phyloP scores from a whole-genome alignment of 1,140 invertebrate genomes.

The Trachymyrmex septentrionalis region DNA sequence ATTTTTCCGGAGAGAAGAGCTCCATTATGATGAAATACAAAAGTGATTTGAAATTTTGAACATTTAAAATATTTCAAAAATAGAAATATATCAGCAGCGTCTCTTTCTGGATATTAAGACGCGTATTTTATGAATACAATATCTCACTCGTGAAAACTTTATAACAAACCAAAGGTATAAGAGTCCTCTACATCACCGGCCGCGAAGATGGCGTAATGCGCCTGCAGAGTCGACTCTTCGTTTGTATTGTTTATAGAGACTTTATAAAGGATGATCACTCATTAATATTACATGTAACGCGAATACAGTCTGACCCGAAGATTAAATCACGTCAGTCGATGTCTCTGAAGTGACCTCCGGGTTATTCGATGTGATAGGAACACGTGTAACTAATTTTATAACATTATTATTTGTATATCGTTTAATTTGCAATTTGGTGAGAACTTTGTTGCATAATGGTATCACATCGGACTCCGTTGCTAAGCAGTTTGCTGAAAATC shows the following conservation, averaged over 20 bases:
- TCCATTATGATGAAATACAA: neutral
- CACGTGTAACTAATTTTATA: constrained; percentile 65
- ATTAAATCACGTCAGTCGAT: constrained; percentile 59
- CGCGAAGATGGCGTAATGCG: neutral
- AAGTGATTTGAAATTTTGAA: neutral
- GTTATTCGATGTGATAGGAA: constrained; percentile 65
- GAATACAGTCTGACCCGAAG: constrained; percentile 68
- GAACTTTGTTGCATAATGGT: neutral
- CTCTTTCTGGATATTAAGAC: neutral
- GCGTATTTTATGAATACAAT: neutral
- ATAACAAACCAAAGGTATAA: neutral
- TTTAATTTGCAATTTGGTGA: neutral
- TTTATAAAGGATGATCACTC: constrained; percentile 23
- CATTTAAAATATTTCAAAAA: neutral
- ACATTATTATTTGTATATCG: neutral
- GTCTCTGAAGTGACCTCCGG: constrained; percentile 46
- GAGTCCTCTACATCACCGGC: neutral
- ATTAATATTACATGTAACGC: constrained; percentile 2
- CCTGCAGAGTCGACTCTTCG: neutral
- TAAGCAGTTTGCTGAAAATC: neutral
- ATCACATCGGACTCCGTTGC: neutral
- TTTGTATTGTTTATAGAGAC: constrained; percentile 23
- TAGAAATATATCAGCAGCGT: neutral
- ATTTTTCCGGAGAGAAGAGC: too few species aligned
- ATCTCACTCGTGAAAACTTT: neutral